These are phyloP conservation scores for Galerucella nymphaeae DNA, from an alignment of 2,888 invertebrate species.

Conservation along the genomic window DNA sequence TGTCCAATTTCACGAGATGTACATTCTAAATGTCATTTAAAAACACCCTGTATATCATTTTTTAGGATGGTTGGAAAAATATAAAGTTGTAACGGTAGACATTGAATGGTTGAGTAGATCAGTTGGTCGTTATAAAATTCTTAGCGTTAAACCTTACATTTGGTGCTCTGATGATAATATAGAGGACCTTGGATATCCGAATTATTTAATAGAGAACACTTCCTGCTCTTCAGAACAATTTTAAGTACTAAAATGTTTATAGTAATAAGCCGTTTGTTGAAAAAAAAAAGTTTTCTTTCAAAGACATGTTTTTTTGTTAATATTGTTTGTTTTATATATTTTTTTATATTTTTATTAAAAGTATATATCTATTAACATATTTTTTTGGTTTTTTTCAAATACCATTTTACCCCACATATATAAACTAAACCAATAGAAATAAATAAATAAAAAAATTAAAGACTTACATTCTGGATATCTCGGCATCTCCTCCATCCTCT, in stretches of 20 bases:
- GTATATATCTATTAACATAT: no score
- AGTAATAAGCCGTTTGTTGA: no score
- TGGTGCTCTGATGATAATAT: conserved; percentile 58
- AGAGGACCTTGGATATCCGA: conserved; percentile 58
- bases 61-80: conserved; percentile 58
- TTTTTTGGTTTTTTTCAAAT: background rate
- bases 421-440: no score
- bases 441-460: no score
- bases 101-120: conserved; percentile 62
- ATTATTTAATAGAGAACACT: conserved; percentile 51
- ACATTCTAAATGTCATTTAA: no score
- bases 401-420: no score
- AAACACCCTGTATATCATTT: background rate
- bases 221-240: conserved; percentile 20
- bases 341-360: background rate
- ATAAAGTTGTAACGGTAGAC: conserved; percentile 60
- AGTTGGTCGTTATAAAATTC: conserved; percentile 59
- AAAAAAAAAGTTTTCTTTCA: background rate
- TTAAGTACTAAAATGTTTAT: no score
- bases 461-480: no score
- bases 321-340: background rate
- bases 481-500: no score
- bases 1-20: no score
- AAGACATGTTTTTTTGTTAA: background rate
- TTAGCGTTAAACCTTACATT: conserved; percentile 57